These are phyloP conservation scores for Pelochelys cantorii DNA, from an alignment of 2,797 vertebrate species.

Conservation along the genomic window DNA sequence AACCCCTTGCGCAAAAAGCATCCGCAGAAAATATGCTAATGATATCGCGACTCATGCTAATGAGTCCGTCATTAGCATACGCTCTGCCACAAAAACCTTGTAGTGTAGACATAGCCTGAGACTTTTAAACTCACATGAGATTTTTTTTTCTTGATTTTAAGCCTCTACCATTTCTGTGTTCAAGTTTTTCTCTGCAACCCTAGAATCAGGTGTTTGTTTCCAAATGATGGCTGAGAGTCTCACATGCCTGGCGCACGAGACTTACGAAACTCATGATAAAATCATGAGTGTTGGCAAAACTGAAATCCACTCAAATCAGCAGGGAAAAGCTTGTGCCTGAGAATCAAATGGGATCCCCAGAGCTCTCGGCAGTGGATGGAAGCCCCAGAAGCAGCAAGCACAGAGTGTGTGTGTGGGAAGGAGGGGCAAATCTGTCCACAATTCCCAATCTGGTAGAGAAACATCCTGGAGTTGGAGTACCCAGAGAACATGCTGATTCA, in stretches of 20 bases:
- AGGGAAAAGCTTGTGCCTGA: not conserved
- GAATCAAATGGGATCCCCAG: not conserved
- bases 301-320: not conserved
- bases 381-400: not conserved
- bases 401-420: not conserved
- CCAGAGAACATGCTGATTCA: not conserved
- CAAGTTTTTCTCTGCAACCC: too few relatives aligned
- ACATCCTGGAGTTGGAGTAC: not conserved
- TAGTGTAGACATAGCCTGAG: too few relatives aligned
- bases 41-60: too few relatives aligned
- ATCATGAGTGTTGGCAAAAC: not conserved
- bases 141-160: constrained; percentile 2
- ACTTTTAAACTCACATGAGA: not conserved
- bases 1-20: too few relatives aligned
- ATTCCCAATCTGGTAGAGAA: too few relatives aligned
- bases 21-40: too few relatives aligned
- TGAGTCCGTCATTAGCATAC: too few relatives aligned
- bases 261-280: not conserved
- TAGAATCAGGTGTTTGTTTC: too few relatives aligned
- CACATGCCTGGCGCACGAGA: too few relatives aligned
- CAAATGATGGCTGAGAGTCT: too few relatives aligned
- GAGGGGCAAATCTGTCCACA: not conserved
- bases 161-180: too few relatives aligned
- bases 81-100: too few relatives aligned
- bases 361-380: not conserved